phyloP scores from a whole-genome alignment of 1,140 invertebrate species.

The Antheraea pernyi region DNA sequence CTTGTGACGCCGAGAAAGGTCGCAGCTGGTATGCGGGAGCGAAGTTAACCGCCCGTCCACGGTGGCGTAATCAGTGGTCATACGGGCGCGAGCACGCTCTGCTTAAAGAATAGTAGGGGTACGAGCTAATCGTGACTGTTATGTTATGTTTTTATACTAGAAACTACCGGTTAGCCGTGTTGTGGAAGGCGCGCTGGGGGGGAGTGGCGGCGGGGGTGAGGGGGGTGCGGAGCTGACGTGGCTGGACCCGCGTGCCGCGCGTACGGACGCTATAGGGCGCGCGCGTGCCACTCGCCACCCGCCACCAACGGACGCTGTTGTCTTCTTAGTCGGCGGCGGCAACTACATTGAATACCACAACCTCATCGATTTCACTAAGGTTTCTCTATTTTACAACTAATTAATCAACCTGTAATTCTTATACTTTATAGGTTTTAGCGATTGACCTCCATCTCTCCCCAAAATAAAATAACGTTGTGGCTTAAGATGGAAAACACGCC shows the following conservation, averaged over 20 bases:
- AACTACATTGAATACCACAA: slow-evolving; percentile 99
- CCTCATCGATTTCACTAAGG: slow-evolving; percentile 96
- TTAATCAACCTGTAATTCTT: too few species aligned
- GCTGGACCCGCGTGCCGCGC: slow-evolving; percentile 66
- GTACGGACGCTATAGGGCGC: slow-evolving; percentile 51
- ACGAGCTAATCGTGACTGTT: too few species aligned
- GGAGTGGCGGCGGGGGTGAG: slow-evolving; percentile 29
- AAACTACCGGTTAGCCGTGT: slow-evolving; percentile 68
- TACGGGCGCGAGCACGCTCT: too few species aligned
- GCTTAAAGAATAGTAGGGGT: too few species aligned
- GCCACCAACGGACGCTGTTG: slow-evolving; percentile 93
- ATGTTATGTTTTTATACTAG: slow-evolving; percentile 29
- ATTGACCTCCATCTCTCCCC: too few species aligned
- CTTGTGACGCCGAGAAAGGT: too few species aligned
- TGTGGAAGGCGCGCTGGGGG: slow-evolving; percentile 59
- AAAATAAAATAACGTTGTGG: too few species aligned
- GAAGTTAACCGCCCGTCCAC: too few species aligned
- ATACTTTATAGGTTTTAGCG: too few species aligned
- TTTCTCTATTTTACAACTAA: slow-evolving; percentile 42
- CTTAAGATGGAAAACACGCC: too few species aligned
- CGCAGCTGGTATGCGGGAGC: too few species aligned
- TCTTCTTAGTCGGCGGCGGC: slow-evolving; percentile 98
- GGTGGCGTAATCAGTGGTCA: too few species aligned
- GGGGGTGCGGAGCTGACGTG: slow-evolving; percentile 52
- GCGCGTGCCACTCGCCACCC: slow-evolving; percentile 59